phyloP scores from a whole-genome alignment of 1,140 invertebrate genomes.

The Latrodectus geometricus region DNA sequence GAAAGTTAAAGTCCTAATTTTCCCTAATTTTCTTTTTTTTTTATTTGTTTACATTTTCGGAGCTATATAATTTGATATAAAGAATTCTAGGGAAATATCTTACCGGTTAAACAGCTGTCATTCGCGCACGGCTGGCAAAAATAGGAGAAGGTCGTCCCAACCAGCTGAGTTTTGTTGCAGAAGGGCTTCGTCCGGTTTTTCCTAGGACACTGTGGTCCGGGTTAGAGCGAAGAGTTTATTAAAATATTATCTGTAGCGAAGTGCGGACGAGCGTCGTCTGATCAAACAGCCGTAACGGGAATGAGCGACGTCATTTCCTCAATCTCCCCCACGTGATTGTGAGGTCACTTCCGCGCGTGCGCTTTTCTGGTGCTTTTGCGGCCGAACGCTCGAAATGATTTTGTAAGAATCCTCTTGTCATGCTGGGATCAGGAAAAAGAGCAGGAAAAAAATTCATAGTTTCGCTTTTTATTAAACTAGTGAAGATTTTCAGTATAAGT shows the following conservation, averaged over 20 bases:
- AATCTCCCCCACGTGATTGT: constrained; percentile 2
- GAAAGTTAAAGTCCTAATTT: too few species aligned
- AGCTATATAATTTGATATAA: background rate
- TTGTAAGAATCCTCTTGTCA: too few species aligned
- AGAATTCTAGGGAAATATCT: background rate
- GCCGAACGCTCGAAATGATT: too few species aligned
- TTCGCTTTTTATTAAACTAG: too few species aligned
- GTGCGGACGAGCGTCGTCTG: constrained; percentile 20
- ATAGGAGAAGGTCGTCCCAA: background rate
- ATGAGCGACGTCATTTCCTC: constrained; percentile 24
- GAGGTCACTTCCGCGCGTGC: constrained; percentile 11
- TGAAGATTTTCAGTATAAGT: too few species aligned
- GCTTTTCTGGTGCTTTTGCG: background rate
- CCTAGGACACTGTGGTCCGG: constrained; percentile 1
- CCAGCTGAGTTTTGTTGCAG: background rate
- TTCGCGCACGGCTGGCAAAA: background rate
- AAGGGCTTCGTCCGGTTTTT: background rate
- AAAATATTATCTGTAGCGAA: constrained; percentile 18
- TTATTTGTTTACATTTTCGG: background rate
- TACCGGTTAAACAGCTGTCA: constrained; percentile 21
- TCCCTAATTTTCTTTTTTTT: background rate
- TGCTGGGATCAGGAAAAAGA: too few species aligned
- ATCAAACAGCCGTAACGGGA: constrained; percentile 31
- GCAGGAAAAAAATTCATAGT: too few species aligned
- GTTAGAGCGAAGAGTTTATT: background rate